phyloP scores from a whole-genome alignment of 2,888 invertebrate species.

The Lymantria dispar region DNA sequence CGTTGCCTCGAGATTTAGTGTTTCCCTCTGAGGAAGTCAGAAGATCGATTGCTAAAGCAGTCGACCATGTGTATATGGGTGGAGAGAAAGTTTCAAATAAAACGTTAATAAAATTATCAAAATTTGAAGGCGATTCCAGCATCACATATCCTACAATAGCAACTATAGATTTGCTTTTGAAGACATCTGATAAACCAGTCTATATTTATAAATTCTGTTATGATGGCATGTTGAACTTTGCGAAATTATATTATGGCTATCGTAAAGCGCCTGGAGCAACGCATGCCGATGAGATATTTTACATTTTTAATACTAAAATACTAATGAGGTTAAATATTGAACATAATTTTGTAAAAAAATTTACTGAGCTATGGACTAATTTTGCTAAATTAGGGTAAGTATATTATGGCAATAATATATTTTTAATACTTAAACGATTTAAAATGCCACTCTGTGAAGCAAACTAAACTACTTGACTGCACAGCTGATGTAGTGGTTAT shows the following conservation, averaged over 20 bases:
- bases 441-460: too few relatives aligned
- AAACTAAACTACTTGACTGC: too few relatives aligned
- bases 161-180: slow-evolving; percentile 51
- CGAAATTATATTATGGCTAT: slow-evolving; percentile 53
- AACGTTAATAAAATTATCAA: slow-evolving; percentile 52
- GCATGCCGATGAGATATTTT: slow-evolving; percentile 74
- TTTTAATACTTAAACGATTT: not conserved
- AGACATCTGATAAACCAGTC: slow-evolving; percentile 43
- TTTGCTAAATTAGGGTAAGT: slow-evolving; percentile 69
- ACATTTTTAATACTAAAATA: slow-evolving; percentile 57
- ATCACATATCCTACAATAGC: slow-evolving; percentile 58
- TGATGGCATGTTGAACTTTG: slow-evolving; percentile 64
- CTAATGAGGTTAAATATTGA: slow-evolving; percentile 42
- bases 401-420: not conserved
- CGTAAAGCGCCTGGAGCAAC: slow-evolving; percentile 58
- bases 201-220: slow-evolving; percentile 61
- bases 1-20: slow-evolving; percentile 59
- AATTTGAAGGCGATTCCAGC: slow-evolving; percentile 61
- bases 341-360: slow-evolving; percentile 44
- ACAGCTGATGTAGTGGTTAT: too few relatives aligned
- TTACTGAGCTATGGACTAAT: slow-evolving; percentile 68
- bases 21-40: slow-evolving; percentile 49
- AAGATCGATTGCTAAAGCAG: slow-evolving; percentile 35
- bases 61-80: slow-evolving; percentile 66
- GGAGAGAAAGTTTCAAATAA: slow-evolving; percentile 61